A percentile compares a stretch with the other conserved stretches of the same genome.
Conservation (phyloP, 2,113 vertebrate species). For the Sander lucioperca region DNA sequence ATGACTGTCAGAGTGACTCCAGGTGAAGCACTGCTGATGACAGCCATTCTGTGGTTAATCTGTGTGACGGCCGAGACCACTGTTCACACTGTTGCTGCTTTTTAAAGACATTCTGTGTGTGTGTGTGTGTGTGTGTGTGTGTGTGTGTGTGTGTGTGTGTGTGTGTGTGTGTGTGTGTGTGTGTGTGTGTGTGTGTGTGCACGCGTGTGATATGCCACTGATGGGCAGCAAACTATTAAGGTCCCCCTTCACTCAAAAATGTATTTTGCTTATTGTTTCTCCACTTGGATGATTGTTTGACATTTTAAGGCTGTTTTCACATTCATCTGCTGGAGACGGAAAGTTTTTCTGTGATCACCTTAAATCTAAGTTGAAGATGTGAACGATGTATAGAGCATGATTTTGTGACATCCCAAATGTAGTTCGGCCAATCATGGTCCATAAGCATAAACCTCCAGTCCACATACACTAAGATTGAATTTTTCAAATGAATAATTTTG, state of each 20-base stretch:
- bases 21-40: slow-evolving; percentile 51
- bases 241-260: neutral
- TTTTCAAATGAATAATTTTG: neutral
- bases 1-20: slow-evolving; percentile 39
- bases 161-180: no score
- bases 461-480: no score
- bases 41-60: slow-evolving; percentile 52
- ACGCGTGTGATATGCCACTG: neutral
- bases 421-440: neutral
- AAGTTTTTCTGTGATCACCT: neutral
- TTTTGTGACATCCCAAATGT: neutral
- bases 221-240: neutral
- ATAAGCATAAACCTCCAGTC: neutral
- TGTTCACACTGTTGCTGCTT: slow-evolving; percentile 29
- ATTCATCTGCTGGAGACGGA: neutral
- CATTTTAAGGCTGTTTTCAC: neutral
- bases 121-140: no score
- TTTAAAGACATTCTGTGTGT: slow-evolving; percentile 8
- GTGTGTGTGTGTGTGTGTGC: no score
- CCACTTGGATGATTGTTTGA: neutral
- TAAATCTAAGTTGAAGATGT: neutral
- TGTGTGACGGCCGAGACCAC: slow-evolving; percentile 26
- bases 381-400: no score
- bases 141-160: no score
- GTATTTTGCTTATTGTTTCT: neutral